A percentile compares a stretch with the other conserved stretches of the same genome.
These are phyloP conservation scores for Subacronicta megacephala DNA, from an alignment of 2,888 invertebrate species.

Conservation along the genomic window DNA sequence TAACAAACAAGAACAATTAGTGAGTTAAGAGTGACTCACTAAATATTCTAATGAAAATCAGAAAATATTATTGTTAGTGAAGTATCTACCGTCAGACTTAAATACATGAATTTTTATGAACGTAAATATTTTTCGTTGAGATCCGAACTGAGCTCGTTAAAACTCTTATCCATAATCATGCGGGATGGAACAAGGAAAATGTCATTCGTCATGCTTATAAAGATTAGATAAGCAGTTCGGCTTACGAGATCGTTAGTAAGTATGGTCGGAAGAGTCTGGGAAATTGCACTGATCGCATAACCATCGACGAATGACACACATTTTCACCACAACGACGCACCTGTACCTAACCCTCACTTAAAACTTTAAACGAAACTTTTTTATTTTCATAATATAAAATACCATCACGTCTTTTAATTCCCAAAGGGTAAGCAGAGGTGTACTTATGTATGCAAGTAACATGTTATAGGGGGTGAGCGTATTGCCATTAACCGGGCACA, in stretches of 20 bases:
- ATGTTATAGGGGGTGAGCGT: no score
- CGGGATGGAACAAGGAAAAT: constrained; percentile 56
- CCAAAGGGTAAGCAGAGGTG: no score
- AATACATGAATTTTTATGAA: constrained; percentile 59
- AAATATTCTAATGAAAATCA: constrained; percentile 23
- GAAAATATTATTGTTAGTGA: constrained; percentile 39
- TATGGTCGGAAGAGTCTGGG: constrained; percentile 29
- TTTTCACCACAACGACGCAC: constrained; percentile 27
- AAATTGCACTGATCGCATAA: constrained; percentile 33
- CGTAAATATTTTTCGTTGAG: constrained; percentile 56
- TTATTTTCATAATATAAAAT: no score
- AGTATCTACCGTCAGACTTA: constrained; percentile 39
- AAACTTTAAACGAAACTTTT: constrained; percentile 2
- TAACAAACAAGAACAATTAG: no score
- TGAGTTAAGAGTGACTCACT: no score
- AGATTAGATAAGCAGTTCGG: constrained; percentile 49
- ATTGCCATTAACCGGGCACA: no score
- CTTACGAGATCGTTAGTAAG: constrained; percentile 43
- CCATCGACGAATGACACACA: constrained; percentile 38
- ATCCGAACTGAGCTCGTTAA: constrained; percentile 55
- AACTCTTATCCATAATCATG: constrained; percentile 56
- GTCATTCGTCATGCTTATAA: constrained; percentile 57
- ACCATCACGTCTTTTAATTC: no score
- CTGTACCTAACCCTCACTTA: constrained; percentile 30
- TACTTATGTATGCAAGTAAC: no score